Evolutionary conservation across 2,113 vertebrate species (phyloP).

Genomic region (Semicossyphus pulcher): DNA sequence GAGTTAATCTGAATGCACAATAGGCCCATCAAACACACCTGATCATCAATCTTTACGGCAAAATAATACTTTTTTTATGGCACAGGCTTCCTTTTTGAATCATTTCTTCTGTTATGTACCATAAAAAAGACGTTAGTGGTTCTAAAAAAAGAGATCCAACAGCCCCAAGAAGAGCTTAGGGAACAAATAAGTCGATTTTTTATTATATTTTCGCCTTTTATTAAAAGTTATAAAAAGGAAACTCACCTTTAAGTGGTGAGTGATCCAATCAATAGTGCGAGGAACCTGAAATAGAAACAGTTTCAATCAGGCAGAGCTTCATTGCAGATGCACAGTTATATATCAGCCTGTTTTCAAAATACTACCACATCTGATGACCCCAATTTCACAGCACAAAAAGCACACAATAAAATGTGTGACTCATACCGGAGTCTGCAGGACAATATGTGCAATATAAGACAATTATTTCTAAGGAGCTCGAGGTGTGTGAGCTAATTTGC

Average conservation of each 20-base stretch:
- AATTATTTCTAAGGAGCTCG: constrained; percentile 49
- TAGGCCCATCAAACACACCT: not conserved
- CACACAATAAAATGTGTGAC: constrained; percentile 47
- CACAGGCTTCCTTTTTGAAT: not conserved
- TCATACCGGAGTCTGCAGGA: constrained; percentile 40
- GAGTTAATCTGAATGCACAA: not conserved
- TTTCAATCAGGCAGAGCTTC: not conserved
- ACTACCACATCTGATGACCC: constrained; percentile 28
- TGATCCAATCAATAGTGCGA: not conserved
- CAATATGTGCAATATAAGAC: constrained; percentile 46
- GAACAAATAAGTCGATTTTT: not conserved
- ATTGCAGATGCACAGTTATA: not conserved
- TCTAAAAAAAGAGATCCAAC: not conserved
- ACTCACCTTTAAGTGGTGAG: not conserved
- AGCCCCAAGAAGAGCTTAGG: not conserved
- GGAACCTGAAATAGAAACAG: not conserved
- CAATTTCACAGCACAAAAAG: constrained; percentile 48
- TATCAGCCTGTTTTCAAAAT: constrained; percentile 44
- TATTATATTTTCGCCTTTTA: not conserved
- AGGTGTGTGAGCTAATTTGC: constrained; percentile 63
- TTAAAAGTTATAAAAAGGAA: not conserved
- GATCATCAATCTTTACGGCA: not conserved
- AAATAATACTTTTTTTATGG: not conserved
- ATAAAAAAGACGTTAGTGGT: not conserved
- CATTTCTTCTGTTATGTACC: too few relatives aligned